Evolutionary conservation across 2,888 invertebrate genomes (phyloP), one percentile per base, ranked within the genome.

Genomic region (Napeogenes sylphis): DNA sequence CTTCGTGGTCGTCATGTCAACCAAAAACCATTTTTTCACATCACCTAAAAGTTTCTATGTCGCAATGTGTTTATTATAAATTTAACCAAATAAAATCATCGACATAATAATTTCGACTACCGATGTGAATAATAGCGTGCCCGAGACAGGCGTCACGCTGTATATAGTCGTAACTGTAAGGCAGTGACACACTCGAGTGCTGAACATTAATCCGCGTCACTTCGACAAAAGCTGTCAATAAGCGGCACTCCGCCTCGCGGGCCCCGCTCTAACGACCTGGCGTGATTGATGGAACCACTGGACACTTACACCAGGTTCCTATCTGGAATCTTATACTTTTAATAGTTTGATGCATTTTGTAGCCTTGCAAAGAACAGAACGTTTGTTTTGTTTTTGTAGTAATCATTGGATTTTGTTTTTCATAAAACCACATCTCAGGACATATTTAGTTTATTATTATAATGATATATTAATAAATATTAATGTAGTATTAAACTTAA

Each of bases 161-260:
- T 64, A 60, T 63, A 64, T 64, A 64, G 63, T 56, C 59, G 38
- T 38, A 47, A 32, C 14, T 38, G 38, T 58, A 63, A 62, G 64
- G 66, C 63, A 64, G 64, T 67, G 69, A 66, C 61, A 64, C 63
- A 62, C 65, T 66, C 64, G 60, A 58, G 65, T 55, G 63, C 60
- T 55, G 60, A 55, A 64, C 74, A 73, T 75, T 70, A 73, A 73
- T 74, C 71, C 71, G 68, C 69, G 71, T 74, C 75, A 72, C 59
- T 63, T 69, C 68, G 68, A 75, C 75, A 74, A 73, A 71, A 71
- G 70, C 71, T 74, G 75, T 71, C 75, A 70, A 73, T 74, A 63
- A 68, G 68, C 68, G 67, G 58, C 53, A 61, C 66, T 60, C 66
- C 61, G 38, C 12, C 53, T 21, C 55, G 32, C 59, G 35, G 57